These are phyloP conservation scores for Perccottus glenii DNA, from an alignment of 2,113 vertebrate genomes.

Conservation along the genomic window DNA sequence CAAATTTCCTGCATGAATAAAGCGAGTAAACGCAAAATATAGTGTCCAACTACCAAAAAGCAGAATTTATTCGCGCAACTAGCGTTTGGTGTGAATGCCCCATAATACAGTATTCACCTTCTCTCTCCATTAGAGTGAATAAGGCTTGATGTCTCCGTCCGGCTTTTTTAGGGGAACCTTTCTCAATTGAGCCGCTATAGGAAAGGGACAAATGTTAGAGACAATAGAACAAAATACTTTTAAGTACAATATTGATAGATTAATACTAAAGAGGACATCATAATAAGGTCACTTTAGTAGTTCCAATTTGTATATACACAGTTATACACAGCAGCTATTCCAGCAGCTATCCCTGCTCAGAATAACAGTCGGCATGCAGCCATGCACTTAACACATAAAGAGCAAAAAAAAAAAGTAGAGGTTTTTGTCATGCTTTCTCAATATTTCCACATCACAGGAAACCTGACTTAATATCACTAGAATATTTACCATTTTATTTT, in stretches of 20 bases:
- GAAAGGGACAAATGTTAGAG: conserved; percentile 26
- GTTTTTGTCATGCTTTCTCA: not conserved
- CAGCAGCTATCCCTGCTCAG: not conserved
- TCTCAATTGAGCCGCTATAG: conserved; percentile 73
- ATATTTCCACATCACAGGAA: too few relatives aligned
- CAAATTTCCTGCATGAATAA: too few relatives aligned
- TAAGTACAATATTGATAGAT: too few relatives aligned
- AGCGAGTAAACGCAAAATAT: too few relatives aligned
- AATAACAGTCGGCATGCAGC: conserved; percentile 1
- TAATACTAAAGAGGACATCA: not conserved
- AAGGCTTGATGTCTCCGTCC: conserved; percentile 91
- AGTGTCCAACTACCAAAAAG: too few relatives aligned
- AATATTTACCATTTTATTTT: not conserved
- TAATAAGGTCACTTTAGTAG: not conserved
- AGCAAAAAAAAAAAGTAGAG: too few relatives aligned
- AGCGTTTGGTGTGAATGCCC: too few relatives aligned
- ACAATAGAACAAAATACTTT: not conserved
- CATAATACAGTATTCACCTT: conserved; percentile 75
- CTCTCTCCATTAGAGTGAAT: conserved; percentile 88
- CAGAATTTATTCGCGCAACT: too few relatives aligned
- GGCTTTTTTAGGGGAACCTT: conserved; percentile 83
- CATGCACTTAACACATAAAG: not conserved
- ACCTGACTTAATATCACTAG: too few relatives aligned
- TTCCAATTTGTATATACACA: not conserved
- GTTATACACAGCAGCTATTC: not conserved